Conservation (phyloP, 2,113 vertebrate species). For the Geococcyx californianus region DNA sequence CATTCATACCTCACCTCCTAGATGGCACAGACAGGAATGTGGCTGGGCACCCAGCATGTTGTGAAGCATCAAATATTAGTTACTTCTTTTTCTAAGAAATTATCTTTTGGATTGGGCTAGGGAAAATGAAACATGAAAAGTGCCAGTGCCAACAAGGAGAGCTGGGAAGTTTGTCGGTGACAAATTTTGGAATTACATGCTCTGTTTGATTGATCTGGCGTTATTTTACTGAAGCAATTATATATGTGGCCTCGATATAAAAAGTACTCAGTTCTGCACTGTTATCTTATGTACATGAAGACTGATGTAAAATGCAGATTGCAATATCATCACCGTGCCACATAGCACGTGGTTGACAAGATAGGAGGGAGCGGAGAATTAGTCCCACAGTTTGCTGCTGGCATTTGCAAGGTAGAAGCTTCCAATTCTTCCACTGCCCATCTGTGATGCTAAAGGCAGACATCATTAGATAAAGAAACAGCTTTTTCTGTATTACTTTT, state of each 20-base stretch:
- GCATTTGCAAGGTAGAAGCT: not conserved
- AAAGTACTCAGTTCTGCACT: not conserved
- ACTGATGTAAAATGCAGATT: not conserved
- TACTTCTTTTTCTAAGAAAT: not conserved
- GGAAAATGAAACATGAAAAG: not conserved
- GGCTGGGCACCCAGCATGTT: not conserved
- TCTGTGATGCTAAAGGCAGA: not conserved
- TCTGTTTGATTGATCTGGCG: rapidly evolving
- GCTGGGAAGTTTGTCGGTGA: not conserved
- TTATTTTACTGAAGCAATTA: not conserved
- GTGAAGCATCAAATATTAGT: not conserved
- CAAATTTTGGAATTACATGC: not conserved
- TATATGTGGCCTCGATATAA: not conserved
- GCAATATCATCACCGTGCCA: not conserved
- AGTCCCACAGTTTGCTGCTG: not conserved
- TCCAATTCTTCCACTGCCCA: not conserved
- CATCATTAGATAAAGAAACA: not conserved
- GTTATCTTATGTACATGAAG: not conserved
- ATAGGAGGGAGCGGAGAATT: not conserved
- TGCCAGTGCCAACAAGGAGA: not conserved
- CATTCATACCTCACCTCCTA: not conserved
- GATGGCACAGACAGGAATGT: not conserved
- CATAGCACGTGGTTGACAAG: not conserved
- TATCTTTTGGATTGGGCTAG: not conserved
- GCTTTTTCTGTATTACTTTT: not conserved